phyloP scores from a whole-genome alignment of 2,797 vertebrate genomes.

The Chrysocyon brachyurus region DNA sequence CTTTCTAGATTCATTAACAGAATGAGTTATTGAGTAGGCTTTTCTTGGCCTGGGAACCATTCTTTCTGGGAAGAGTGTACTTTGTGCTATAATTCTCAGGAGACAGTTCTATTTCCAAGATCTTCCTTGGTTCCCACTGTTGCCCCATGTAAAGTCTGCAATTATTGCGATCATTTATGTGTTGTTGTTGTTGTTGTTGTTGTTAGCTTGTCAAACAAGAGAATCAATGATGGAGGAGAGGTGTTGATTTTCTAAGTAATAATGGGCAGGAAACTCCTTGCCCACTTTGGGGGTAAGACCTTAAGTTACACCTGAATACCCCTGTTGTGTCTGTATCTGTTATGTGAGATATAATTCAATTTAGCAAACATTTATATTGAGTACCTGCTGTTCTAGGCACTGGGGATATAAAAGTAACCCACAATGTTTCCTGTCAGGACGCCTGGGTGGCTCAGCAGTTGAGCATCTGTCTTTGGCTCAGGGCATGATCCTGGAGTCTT shows the following conservation, averaged over 20 bases:
- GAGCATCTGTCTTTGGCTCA: too few relatives aligned
- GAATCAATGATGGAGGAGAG: slow-evolving; percentile 20
- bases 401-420: slow-evolving; percentile 29
- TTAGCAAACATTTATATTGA: slow-evolving; percentile 47
- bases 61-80: slow-evolving; percentile 54
- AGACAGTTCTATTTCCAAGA: slow-evolving; percentile 35
- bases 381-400: neutral
- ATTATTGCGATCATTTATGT: neutral
- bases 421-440: neutral
- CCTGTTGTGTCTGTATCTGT: neutral
- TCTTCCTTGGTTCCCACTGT: slow-evolving; percentile 17
- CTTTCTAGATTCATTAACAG: slow-evolving; percentile 16
- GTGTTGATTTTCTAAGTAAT: slow-evolving; percentile 29
- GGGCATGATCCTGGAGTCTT: too few relatives aligned
- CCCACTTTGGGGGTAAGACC: neutral
- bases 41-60: slow-evolving; percentile 30
- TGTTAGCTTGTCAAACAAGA: slow-evolving; percentile 1
- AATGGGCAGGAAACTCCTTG: slow-evolving; percentile 24
- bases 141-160: neutral
- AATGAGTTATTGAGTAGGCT: slow-evolving; percentile 18
- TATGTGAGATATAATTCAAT: slow-evolving; percentile 20
- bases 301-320: slow-evolving; percentile 32
- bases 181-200: neutral
- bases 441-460: too few relatives aligned
- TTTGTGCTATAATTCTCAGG: slow-evolving; percentile 12